Base-by-base conservation (phyloP, 2,888 invertebrate genomes). In the Malthinus seriepunctatus region DNA sequence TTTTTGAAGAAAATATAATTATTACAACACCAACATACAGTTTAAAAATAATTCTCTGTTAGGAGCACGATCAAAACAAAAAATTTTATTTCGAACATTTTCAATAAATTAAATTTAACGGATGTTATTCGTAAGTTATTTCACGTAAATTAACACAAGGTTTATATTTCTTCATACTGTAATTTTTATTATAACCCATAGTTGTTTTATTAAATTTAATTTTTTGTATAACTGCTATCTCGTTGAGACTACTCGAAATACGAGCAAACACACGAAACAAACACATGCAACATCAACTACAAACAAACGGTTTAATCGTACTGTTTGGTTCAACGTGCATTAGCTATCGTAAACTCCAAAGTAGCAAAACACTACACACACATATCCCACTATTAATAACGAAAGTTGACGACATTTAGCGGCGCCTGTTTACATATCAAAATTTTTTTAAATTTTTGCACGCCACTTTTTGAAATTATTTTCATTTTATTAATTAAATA, bases 41-140 rank as follows among this genome's bases (percentile, higher is more conserved):
- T 59, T 53, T 59, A 59, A 59, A 59, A 59, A 59, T 59, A 59
- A 50, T 59, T 55, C 50, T 47, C 44, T 55, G 34, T 49, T 11
- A 39, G 11, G 55, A 33, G 34, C n/a, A 33, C 34, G 39, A 23
- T 38, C 49, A 32, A 38, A 49, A 23, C 23, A 23, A 50, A 44
- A 45, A 59, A 37, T 50, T 32, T 12, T 48, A 54, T 51, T 51
- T 45, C 55, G 46, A 59, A 54, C 59, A 59, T 59, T 59, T 51
- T 59, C 14, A n/a, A 44, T 23, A 23, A 23, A 23, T 23, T 23
- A 23, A 23, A 23, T 23, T 23, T 23, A 23, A 23, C 23, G 3
- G 23, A 23, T 15, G 34, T 15, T 42, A 15, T 42, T 23, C 23
- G n/a, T 14, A 9, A 42, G 23, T 42, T 11, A 8, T 42, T 42